Evolutionary conservation across 2,797 vertebrate species (phyloP).

Genomic region (Strix occidentalis): DNA sequence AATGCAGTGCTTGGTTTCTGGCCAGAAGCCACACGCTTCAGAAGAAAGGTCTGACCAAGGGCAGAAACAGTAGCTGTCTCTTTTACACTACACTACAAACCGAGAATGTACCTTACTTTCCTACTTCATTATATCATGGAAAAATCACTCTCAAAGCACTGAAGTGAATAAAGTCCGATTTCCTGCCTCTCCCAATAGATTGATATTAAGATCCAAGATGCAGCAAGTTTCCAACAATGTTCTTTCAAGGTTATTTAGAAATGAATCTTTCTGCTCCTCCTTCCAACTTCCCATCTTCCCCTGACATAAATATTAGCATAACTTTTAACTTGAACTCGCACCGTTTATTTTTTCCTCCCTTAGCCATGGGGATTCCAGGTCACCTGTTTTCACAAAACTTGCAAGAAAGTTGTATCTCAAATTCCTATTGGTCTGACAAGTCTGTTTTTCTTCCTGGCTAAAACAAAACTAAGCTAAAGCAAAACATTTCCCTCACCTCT

Average conservation of each 20-base stretch:
- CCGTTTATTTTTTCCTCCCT: not conserved
- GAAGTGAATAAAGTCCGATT: constrained; percentile 3
- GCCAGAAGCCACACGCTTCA: not conserved
- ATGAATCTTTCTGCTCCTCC: not conserved
- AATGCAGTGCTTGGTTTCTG: not conserved
- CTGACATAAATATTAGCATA: not conserved
- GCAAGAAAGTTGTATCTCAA: not conserved
- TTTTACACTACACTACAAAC: not conserved
- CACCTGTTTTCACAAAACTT: not conserved
- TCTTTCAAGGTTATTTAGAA: not conserved
- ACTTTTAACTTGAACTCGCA: not conserved
- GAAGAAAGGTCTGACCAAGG: not conserved
- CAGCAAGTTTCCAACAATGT: not conserved
- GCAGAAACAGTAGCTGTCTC: not conserved
- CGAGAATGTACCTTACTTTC: not conserved
- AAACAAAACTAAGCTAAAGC: not conserved
- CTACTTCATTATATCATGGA: not conserved
- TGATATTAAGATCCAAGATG: not conserved
- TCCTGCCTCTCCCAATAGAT: not conserved
- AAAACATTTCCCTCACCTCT: not conserved
- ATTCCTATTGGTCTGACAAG: not conserved
- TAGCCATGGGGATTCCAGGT: not conserved
- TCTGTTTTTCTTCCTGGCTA: not conserved
- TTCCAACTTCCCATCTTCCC: not conserved
- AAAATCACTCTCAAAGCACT: not conserved